Conservation (phyloP, 2,797 vertebrate species). For the Microchirus variegatus region DNA sequence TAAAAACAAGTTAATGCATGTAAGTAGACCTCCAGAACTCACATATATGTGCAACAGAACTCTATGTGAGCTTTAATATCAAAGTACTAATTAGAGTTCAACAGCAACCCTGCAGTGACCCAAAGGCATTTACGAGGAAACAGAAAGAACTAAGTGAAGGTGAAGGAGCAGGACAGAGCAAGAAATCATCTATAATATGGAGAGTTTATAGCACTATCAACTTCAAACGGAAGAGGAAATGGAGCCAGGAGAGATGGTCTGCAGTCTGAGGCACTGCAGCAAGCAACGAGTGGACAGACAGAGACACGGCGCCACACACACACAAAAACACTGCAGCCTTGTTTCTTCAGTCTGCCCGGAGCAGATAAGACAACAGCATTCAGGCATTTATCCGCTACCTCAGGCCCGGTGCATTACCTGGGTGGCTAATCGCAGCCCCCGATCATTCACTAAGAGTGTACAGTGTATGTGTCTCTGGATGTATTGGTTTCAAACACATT, state of each 20-base stretch:
- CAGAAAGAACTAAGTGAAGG: conserved; percentile 22
- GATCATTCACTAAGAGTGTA: conserved; percentile 60
- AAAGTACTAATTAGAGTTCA: not conserved
- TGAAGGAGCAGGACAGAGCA: conserved; percentile 18
- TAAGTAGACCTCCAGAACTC: too few species aligned
- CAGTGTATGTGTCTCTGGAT: conserved; percentile 21
- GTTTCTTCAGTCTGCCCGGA: conserved; percentile 62
- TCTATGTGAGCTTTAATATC: too few species aligned
- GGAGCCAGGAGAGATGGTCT: conserved; percentile 34
- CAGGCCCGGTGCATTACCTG: conserved; percentile 71
- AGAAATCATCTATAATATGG: conserved; percentile 48
- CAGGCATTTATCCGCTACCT: conserved; percentile 68
- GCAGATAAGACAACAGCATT: conserved; percentile 74
- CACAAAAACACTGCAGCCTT: conserved; percentile 47
- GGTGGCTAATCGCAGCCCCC: conserved; percentile 40
- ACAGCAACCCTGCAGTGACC: conserved; percentile 10
- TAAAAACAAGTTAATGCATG: too few species aligned
- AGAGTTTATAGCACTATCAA: conserved; percentile 57
- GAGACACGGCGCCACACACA: conserved; percentile 35
- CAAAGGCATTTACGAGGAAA: conserved; percentile 27
- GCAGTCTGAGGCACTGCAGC: conserved; percentile 41
- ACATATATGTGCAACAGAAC: too few species aligned
- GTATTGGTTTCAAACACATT: conserved; percentile 25
- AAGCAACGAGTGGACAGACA: not conserved
- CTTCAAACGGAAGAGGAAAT: conserved; percentile 44